Base-by-base conservation (phyloP, 2,797 vertebrate species). In the Brachymystax lenok region DNA sequence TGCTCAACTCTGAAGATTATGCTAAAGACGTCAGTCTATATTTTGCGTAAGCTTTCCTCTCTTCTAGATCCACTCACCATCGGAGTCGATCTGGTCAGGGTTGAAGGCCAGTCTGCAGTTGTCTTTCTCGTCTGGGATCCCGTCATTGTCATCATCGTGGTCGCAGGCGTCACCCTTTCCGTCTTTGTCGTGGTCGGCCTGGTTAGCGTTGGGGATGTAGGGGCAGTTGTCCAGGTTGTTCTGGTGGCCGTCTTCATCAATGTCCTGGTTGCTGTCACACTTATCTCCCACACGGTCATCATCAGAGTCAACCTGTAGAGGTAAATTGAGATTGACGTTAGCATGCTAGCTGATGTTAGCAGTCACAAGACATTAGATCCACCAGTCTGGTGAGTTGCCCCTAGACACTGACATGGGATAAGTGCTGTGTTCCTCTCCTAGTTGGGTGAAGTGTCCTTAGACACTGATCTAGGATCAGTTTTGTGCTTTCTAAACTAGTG, bases 161-260 rank as follows among this genome's bases (percentile, higher is more conserved):
- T 99, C 98, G 72, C 98, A 99, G 75, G 95, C 97, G 0, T 99
- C 98, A 75, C 98, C 98, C 88, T 97, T 99, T 80, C 98, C 98
- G 35, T 99, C 98, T 78, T 99, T 98, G 82, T 99, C 98, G 1
- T 99, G 98, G 88, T 99, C 98, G 6, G 96, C 97, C 90, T 99
- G 98, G 90, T 99, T 99, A 76, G 98, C 95, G 3, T 99, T 99
- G 50, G 98, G 95, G 79, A 99, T 96, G 69, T 99, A 99, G 0
- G 98, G 98, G 74, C 98, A 99, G 88, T 99, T 99, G 93, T 99
- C 98, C 84, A 99, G 92, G 82, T 99, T 99, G 93, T 99, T 99
- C 91, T 99, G 98, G 91, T 99, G 98, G 71, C 98, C 98, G 1
- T 99, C 98, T 87, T 99, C 98, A 77, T 99, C 98, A 7, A 99